Evolutionary conservation across 2,888 invertebrate genomes (phyloP).

Genomic region (Biston betularia): DNA sequence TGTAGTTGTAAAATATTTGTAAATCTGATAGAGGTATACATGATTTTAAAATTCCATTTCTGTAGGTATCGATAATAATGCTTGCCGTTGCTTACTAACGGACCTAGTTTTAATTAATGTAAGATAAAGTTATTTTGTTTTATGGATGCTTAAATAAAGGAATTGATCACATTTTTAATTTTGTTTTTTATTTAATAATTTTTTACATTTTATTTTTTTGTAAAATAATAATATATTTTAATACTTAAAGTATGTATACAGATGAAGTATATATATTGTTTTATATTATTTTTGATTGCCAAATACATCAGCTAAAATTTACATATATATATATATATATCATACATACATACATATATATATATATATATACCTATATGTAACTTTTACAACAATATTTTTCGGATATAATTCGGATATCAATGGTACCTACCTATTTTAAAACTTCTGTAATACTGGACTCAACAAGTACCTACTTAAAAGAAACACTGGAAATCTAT

Average conservation of each 20-base stretch:
- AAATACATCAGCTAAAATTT: background rate
- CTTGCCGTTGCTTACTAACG: conserved; percentile 41
- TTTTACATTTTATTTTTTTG: no score
- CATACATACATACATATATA: no score
- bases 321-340: no score
- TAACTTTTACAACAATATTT: no score
- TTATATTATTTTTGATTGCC: no score
- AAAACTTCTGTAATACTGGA: no score
- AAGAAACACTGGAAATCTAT: no score
- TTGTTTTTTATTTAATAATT: conserved; percentile 23
- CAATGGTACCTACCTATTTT: no score
- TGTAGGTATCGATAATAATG: conserved; percentile 19
- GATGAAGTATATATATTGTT: background rate
- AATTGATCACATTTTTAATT: conserved; percentile 46
- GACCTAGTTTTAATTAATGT: conserved; percentile 47
- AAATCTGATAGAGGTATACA: background rate
- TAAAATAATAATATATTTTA: background rate
- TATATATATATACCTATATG: no score
- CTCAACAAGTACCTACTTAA: no score
- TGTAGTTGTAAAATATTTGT: no score
- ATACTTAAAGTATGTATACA: background rate
- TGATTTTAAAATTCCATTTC: background rate
- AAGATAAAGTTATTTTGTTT: conserved; percentile 63
- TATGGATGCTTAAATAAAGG: conserved; percentile 68
- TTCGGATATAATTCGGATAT: no score